Conservation (phyloP, 2,797 vertebrate species). For the Molossus alvarezi region DNA sequence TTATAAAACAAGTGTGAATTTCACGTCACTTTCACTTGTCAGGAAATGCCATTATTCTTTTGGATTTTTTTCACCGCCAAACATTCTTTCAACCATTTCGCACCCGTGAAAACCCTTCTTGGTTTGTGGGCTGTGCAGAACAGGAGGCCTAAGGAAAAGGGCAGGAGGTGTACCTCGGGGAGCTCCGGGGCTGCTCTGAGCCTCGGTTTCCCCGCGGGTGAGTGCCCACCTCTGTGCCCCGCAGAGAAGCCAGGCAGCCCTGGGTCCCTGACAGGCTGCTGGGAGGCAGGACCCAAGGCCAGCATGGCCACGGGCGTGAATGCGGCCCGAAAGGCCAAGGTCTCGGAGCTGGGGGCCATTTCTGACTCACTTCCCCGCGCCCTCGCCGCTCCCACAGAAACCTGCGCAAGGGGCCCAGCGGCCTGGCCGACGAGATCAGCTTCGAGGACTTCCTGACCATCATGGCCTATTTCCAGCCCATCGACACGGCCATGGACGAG, state of each 20-base stretch:
- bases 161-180: neutral
- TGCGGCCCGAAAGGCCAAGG: rapidly evolving
- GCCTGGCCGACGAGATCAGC: slow-evolving; percentile 92
- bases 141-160: neutral
- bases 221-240: neutral
- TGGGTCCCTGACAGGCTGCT: rapidly evolving
- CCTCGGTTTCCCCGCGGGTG: neutral
- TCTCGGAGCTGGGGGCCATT: rapidly evolving
- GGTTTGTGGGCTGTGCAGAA: rapidly evolving
- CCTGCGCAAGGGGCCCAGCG: slow-evolving; percentile 89
- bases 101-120: neutral
- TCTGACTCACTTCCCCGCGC: rapidly evolving
- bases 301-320: rapidly evolving
- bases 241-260: rapidly evolving
- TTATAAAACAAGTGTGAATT: neutral
- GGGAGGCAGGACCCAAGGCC: neutral
- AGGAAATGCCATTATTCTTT: neutral
- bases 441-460: slow-evolving; percentile 97
- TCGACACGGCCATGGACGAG: slow-evolving; percentile 90
- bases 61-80: neutral
- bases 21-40: neutral
- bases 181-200: neutral
- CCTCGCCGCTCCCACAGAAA: slow-evolving; percentile 90
- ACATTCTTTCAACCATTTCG: neutral
- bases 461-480: slow-evolving; percentile 97